Base-by-base conservation (phyloP, 2,113 vertebrate genomes). In the Galbula dea region DNA sequence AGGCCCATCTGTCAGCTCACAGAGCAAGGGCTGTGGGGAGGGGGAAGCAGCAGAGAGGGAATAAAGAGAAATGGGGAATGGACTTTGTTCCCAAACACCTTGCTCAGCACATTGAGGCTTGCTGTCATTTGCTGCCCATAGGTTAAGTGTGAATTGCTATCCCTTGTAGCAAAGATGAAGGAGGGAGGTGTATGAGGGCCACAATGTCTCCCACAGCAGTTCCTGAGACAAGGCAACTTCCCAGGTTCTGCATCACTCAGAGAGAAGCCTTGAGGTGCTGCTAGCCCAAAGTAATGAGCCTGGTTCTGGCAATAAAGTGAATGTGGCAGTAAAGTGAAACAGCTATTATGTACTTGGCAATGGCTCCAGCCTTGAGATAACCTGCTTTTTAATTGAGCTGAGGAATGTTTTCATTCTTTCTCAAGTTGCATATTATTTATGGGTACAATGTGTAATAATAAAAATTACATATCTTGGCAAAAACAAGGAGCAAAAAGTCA, bases 341-440 rank as follows among this genome's bases (percentile, higher is more conserved):
- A 94, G 88, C 82, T 94, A 93, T 96, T 95, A 89, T 61, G 83
- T 67, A 88, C 85, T 95, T 96, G 96, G 96, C 96, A 95, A 55
- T 7, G 0, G 82, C 66, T 81, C 89, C 71, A 94, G 95, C 91
- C 91, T 96, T 88, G 85, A 95, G 93, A 95, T 93, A 96, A 96
- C 94, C 91, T 95, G 95, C 72, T 91, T 95, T 91, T 96, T 96
- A 96, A 96, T 95, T 96, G 96, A 96, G 93, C 89, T 71, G 72
- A 94, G 89, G 87, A 95, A 93, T 96, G 93, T 93, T 96, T 96
- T 87, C 84, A 69, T 91, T 95, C 93, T 87, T 88, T 88, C 87
- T 96, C 87, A 66, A 91, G 91, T 91, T 95, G 87, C 94, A 8
- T 89, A 88, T 95, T 95, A 96, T 96, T 96, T 95, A 93, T 93